Base-by-base conservation (phyloP, 1,140 invertebrate genomes). In the Akabosia matsudoensis region DNA sequence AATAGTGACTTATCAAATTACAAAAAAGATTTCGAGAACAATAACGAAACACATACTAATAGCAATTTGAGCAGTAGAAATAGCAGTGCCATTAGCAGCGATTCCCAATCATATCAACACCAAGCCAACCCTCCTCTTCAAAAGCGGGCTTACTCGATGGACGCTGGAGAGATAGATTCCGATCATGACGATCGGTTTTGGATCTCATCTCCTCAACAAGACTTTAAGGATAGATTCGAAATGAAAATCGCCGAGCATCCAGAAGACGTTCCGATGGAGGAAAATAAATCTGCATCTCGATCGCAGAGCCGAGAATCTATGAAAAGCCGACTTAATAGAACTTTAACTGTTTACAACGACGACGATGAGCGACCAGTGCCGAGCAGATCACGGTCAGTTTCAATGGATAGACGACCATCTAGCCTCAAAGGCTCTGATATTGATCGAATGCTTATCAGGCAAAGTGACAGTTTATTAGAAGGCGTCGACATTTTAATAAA, bases 401-500 rank as follows among this genome's bases (percentile, higher is more conserved):
- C n/a, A 56, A 22, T 56, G 13, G 7, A 22, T 22, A 22, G n/a
- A n/a, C n/a, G n/a, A n/a, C n/a, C n/a, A n/a, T n/a, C n/a, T n/a
- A n/a, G n/a, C n/a, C n/a, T n/a, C n/a, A 67, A 67, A 67, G 28
- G 13, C 3, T 67, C 61, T 13, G 24, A 7, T 3, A 30, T 67
- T 22, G 61, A 67, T 30, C 28, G 61, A 67, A 28, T 67, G 26
- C 28, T 67, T 13, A 10, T 67, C 7, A 31, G 3, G 30, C 26
- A 67, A 30, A 67, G 61, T 67, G 61, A 67, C 61, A 31, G 31
- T 22, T 30, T 67, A 30, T n/a, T 67, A n/a, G 26, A 67, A 30
- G 61, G 22, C 13, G 61, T 67, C 1, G 10, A 7, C 13, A 30
- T 30, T 14, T 30, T 67, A 3, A 67, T 67, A 28, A 67, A 67